Base-by-base conservation (phyloP, 2,797 vertebrate species). In the Xiphophorus birchmanni region DNA sequence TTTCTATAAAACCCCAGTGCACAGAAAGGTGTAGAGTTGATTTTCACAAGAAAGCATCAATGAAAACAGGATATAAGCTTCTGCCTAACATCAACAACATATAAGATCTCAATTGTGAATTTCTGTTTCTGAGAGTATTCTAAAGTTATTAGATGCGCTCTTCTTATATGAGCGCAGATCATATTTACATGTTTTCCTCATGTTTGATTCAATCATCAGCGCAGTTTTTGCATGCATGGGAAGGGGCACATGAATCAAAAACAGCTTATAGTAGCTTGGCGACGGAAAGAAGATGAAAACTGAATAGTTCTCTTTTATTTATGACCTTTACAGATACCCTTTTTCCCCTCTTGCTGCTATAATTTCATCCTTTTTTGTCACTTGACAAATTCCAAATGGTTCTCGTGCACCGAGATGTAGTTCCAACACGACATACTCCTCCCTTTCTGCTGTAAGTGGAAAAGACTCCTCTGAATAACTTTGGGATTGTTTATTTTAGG, bases 391-490 rank as follows among this genome's bases (percentile, higher is more conserved):
- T 42, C 69, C 42, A 56, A 35, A 72, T 42, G 9, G 23, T 45
- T 76, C n/a, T 72, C 72, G 74, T 60, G 58, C 52, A 72, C 32
- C 40, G 23, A 69, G 35, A 45, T 76, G 26, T 37, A 23, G 45
- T 15, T 37, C 32, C 29, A 0, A 13, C 37, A 18, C 44, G n/a
- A 45, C 2, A 63, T 12, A 21, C 58, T 23, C 76, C 35, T 42
- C 42, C 1, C 1, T 48, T 75, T 60, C 78, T 32, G 12, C 35
- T 40, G 4, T 15, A 72, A 9, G 35, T 26, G 50, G 50, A 52
- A 7, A 11, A 73, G 44, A 21, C 5, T 0, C 9, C 52, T 73
- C 73, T 45, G 21, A 40, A 26, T 45, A 42, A 44, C 40, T 74
- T 54, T 52, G 18, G n/a, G 52, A 54, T 48, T 32, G 8, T 50